Evolutionary conservation across 1,140 invertebrate genomes (phyloP).

Genomic region (Caenorhabditis elegans): WBcel235 BX284605.5:16704001-16704500

Average conservation of each 20-base stretch:
- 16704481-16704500: too few relatives aligned
- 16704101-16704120: neutral
- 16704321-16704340: neutral
- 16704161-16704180: neutral
- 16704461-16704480: too few relatives aligned
- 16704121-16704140: neutral
- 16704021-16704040: constrained; percentile 81
- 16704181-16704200: constrained; percentile 25
- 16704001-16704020: constrained; percentile 83
- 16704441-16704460: too few relatives aligned
- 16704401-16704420: neutral
- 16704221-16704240: neutral
- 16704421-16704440: too few relatives aligned
- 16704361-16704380: neutral
- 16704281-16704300: constrained; percentile 7
- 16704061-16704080: constrained; percentile 78
- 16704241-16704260: neutral
- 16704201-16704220: neutral
- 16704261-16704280: neutral
- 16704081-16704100: constrained; percentile 76
- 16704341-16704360: neutral
- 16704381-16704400: too few relatives aligned
- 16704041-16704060: constrained; percentile 81
- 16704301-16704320: neutral
- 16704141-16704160: neutral